A percentile compares a stretch with the other conserved stretches of the same genome.
Evolutionary conservation across 2,797 vertebrate genomes (phyloP).

Genomic region (Sebastes iracundus): DNA sequence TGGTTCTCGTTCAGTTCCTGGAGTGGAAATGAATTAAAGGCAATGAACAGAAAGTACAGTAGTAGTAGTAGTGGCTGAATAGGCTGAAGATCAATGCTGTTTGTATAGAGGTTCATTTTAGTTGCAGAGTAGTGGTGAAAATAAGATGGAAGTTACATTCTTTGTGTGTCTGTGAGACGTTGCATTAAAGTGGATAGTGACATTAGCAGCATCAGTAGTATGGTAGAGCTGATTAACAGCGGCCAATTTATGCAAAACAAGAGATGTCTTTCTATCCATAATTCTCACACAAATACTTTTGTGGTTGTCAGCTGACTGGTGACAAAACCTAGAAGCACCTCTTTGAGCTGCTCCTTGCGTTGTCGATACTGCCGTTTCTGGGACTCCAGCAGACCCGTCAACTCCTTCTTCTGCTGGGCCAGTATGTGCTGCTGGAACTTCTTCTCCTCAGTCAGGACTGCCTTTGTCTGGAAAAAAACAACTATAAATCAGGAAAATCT

Average conservation of each 20-base stretch:
- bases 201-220: background rate
- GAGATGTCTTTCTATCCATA: background rate
- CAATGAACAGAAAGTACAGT: background rate
- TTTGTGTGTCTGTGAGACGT: background rate
- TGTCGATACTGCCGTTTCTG: conserved; percentile 93
- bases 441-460: conserved; percentile 87
- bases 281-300: background rate
- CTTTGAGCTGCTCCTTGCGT: conserved; percentile 93
- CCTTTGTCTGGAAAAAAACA: conserved; percentile 78
- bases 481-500: background rate
- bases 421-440: conserved; percentile 95
- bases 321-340: conserved; percentile 75
- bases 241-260: background rate
- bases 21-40: background rate
- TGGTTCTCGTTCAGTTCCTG: conserved; percentile 95
- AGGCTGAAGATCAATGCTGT: background rate
- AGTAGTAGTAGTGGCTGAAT: background rate
- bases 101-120: background rate
- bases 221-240: background rate
- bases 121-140: background rate
- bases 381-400: conserved; percentile 88
- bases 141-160: background rate
- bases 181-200: background rate
- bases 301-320: background rate
- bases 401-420: conserved; percentile 92